Base-by-base conservation (phyloP, 2,113 vertebrate genomes). In the Aepyceros melampus region DNA sequence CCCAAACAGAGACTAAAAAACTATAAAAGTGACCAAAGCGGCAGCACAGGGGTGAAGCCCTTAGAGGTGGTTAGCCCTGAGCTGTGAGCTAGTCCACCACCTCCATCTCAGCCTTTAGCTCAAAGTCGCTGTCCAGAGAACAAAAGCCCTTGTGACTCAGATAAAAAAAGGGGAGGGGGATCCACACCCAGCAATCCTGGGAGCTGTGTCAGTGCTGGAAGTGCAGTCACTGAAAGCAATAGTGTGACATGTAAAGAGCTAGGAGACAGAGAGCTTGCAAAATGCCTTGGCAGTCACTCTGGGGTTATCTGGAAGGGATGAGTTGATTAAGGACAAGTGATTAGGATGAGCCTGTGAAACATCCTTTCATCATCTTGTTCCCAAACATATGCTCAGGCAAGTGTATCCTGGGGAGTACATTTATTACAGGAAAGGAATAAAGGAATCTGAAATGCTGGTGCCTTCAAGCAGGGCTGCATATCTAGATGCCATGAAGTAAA, bases 311-410 rank as follows among this genome's bases (percentile, higher is more conserved):
- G 31, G 12, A 78, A 93, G 10, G 9, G n/a, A 55, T 36, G n/a
- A 86, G 56, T 19, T 9, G 62, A 84, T 7, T 36, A 60, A 51
- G 31, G 36, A 47, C 25, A 43, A 56, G 16, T 45, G 55, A 85
- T 85, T 15, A 87, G 49, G 31, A 40, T 92, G 31, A 82, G 51
- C 7, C 53, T 62, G 16, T 40, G 93, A 51, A 76, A 25, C 25
- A 45, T 29, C 67, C 55, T 71, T 78, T 83, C 15, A 45, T 71
- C 49, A 55, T 78, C 27, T 33, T 36, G 25, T 60, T 56, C 45
- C 56, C 29, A 1, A n/a, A 89, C 76, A 81, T 84, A 90, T 87
- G 76, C 51, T 96, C 56, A 55, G 87, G 62, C 25, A 55, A 88
- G 94, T 62, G 43, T 4, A 84, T 36, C 74, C 64, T 16, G 2